Conservation (phyloP, 2,797 vertebrate species). For the Chelonia mydas region DNA sequence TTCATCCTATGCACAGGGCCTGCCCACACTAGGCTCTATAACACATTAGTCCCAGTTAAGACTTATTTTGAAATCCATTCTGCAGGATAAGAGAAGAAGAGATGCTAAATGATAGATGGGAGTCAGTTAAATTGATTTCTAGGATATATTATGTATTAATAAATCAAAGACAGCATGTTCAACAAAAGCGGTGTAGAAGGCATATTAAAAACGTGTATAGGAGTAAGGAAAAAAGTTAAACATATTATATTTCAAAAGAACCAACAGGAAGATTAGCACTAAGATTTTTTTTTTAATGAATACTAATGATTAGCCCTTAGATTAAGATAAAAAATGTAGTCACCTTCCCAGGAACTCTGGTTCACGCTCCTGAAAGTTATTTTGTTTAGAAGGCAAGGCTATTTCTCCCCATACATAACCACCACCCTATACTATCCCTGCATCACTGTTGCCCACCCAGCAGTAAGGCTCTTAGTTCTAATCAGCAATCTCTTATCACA, state of each 20-base stretch:
- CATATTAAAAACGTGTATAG: slow-evolving; percentile 19
- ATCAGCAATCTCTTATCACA: background rate
- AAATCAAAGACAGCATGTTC: background rate
- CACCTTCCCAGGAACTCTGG: background rate
- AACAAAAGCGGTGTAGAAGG: slow-evolving; percentile 13
- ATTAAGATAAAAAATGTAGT: slow-evolving; percentile 17
- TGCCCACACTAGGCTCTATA: background rate
- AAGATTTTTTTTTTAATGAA: background rate
- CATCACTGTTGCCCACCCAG: background rate
- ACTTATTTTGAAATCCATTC: background rate
- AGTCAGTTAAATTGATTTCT: slow-evolving; percentile 48
- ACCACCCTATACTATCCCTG: background rate
- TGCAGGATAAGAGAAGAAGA: background rate
- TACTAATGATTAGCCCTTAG: background rate
- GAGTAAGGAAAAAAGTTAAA: slow-evolving; percentile 5
- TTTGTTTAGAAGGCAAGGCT: slow-evolving; percentile 16
- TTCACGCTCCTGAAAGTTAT: background rate
- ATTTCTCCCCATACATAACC: background rate
- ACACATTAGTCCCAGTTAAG: background rate
- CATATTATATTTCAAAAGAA: slow-evolving; percentile 11
- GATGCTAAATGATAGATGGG: background rate
- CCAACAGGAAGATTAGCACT: slow-evolving; percentile 5
- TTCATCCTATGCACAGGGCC: background rate
- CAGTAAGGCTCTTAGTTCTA: background rate
- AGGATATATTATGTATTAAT: slow-evolving; percentile 12